Conservation (phyloP, 2,888 invertebrate genomes). For the Hydroisotoma schaefferi region DNA sequence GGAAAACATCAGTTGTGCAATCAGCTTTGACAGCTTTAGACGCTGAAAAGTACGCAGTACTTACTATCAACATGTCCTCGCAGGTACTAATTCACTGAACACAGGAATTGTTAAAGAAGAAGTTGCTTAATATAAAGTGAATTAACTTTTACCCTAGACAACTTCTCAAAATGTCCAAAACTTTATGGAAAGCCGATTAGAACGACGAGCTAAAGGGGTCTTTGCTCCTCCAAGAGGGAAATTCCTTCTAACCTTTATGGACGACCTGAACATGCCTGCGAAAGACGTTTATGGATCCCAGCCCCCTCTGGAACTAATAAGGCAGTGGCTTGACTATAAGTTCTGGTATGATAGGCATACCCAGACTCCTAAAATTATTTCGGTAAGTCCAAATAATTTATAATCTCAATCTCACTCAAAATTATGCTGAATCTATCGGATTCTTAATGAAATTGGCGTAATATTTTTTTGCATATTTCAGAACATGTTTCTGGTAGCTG, state of each 20-base stretch:
- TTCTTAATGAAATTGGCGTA: too few relatives aligned
- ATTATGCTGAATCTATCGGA: too few relatives aligned
- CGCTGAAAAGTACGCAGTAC: slow-evolving; percentile 59
- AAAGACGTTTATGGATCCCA: slow-evolving; percentile 85
- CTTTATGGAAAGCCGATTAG: slow-evolving; percentile 77
- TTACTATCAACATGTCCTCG: slow-evolving; percentile 82
- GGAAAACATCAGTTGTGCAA: slow-evolving; percentile 73
- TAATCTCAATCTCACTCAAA: background rate
- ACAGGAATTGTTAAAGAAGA: slow-evolving; percentile 10
- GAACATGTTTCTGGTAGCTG: slow-evolving; percentile 73
- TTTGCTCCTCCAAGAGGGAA: slow-evolving; percentile 78
- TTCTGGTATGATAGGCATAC: slow-evolving; percentile 84
- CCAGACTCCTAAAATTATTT: slow-evolving; percentile 71
- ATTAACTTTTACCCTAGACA: slow-evolving; percentile 57
- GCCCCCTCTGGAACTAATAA: slow-evolving; percentile 77
- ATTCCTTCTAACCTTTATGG: slow-evolving; percentile 80
- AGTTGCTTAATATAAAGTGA: background rate
- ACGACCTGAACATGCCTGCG: slow-evolving; percentile 90
- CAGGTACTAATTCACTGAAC: slow-evolving; percentile 55
- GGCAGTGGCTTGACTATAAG: slow-evolving; percentile 82
- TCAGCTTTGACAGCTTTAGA: slow-evolving; percentile 64
- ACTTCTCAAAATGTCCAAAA: slow-evolving; percentile 80
- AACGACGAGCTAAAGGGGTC: slow-evolving; percentile 80
- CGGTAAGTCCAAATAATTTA: slow-evolving; percentile 54
- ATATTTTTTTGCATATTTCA: slow-evolving; percentile 50